A percentile compares a stretch with the other conserved stretches of the same genome.
These are phyloP conservation scores for Thalassoma bifasciatum DNA, from an alignment of 2,113 vertebrate genomes.

Conservation along the genomic window DNA sequence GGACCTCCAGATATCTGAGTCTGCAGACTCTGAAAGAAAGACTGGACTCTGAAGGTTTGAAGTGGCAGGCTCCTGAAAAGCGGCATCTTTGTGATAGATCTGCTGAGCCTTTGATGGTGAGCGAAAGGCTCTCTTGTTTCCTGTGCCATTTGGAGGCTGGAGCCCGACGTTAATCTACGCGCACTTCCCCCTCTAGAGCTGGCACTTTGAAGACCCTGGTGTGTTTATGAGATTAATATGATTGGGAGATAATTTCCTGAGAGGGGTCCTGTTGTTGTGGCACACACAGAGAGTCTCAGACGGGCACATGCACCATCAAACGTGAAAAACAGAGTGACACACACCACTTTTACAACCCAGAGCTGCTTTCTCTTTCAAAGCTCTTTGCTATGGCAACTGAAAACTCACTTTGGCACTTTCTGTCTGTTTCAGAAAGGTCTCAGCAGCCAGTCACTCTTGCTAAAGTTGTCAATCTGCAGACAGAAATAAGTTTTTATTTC, in stretches of 20 bases:
- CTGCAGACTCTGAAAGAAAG: constrained; percentile 41
- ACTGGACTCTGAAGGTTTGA: constrained; percentile 43
- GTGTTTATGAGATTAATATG: constrained; percentile 59
- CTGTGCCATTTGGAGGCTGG: constrained; percentile 36
- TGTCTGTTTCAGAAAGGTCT: constrained; percentile 22
- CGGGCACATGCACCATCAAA: neutral
- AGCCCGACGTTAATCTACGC: constrained; percentile 61
- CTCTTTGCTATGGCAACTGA: constrained; percentile 58
- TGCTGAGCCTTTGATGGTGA: constrained; percentile 61
- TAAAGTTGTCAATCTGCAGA: neutral
- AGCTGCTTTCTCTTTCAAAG: constrained; percentile 30
- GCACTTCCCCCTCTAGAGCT: constrained; percentile 49
- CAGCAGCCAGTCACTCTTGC: neutral
- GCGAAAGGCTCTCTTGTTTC: constrained; percentile 59
- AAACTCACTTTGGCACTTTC: constrained; percentile 37
- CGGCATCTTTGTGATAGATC: constrained; percentile 32
- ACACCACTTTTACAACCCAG: neutral
- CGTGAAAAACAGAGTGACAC: neutral
- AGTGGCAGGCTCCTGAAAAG: constrained; percentile 45
- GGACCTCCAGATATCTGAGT: neutral
- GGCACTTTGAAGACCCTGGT: constrained; percentile 69
- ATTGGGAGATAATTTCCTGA: constrained; percentile 50
- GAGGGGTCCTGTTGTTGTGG: constrained; percentile 34
- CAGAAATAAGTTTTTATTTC: neutral
- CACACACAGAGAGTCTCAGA: constrained; percentile 5